Evolutionary conservation across 1,140 invertebrate species (phyloP).

Genomic region (Drosophila kanapiae): DNA sequence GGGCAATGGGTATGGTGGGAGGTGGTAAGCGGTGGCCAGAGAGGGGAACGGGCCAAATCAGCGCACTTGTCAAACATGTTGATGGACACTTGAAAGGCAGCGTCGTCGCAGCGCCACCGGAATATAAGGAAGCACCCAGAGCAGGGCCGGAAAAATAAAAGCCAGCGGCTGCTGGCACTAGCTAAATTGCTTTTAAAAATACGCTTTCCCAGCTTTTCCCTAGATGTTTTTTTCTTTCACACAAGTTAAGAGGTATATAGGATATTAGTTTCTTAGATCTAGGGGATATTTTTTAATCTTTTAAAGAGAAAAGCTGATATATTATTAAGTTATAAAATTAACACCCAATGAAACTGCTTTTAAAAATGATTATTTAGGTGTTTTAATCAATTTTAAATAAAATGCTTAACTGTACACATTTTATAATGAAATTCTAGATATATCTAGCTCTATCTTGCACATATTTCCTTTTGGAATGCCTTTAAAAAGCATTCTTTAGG

Average conservation of each 20-base stretch:
- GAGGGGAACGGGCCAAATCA: constrained; percentile 54
- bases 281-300: too few relatives aligned
- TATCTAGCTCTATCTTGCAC: too few relatives aligned
- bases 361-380: too few relatives aligned
- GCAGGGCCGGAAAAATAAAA: constrained; percentile 19
- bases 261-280: too few relatives aligned
- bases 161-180: constrained; percentile 43
- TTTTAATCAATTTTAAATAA: too few relatives aligned
- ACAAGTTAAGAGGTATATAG: neutral
- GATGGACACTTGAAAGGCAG: constrained; percentile 80
- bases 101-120: constrained; percentile 21
- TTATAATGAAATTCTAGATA: too few relatives aligned
- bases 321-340: too few relatives aligned
- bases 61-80: constrained; percentile 80
- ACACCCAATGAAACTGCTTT: too few relatives aligned
- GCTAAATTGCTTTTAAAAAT: constrained; percentile 75
- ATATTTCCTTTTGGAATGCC: too few relatives aligned
- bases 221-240: constrained; percentile 8
- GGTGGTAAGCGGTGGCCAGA: neutral
- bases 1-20: neutral
- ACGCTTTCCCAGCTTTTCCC: constrained; percentile 7
- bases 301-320: too few relatives aligned
- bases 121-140: constrained; percentile 16
- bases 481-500: too few relatives aligned
- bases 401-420: too few relatives aligned